Conservation (phyloP, 1,140 invertebrate species). For the Drosophila miranda region DNA sequence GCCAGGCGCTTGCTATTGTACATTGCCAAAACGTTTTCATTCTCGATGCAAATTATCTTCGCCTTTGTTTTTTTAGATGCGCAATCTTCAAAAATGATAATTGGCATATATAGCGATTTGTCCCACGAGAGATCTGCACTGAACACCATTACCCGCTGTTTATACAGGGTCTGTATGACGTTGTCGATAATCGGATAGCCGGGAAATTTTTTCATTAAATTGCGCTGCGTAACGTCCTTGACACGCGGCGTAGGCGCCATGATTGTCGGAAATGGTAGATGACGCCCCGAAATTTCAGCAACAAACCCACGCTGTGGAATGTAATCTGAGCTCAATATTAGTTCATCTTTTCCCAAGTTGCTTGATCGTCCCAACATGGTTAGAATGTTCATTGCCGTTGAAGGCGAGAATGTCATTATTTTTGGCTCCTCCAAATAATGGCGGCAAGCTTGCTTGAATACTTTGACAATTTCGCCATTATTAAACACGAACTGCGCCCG, state of each 20-base stretch:
- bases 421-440: constrained; percentile 62
- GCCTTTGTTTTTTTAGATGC: constrained; percentile 29
- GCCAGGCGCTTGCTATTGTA: constrained; percentile 83
- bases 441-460: constrained; percentile 56
- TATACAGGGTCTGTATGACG: constrained; percentile 35
- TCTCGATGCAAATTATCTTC: constrained; percentile 64
- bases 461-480: constrained; percentile 49
- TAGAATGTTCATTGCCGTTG: constrained; percentile 42
- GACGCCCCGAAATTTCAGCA: constrained; percentile 9
- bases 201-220: constrained; percentile 14
- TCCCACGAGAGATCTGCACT: constrained; percentile 55
- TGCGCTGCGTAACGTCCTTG: constrained; percentile 25
- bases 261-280: constrained; percentile 22
- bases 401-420: constrained; percentile 13
- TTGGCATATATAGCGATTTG: constrained; percentile 55
- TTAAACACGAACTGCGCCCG: constrained; percentile 26
- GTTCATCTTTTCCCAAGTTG: constrained; percentile 21
- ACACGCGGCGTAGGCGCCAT: constrained; percentile 8
- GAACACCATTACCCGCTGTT: constrained; percentile 47
- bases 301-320: neutral
- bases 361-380: constrained; percentile 23
- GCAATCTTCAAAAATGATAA: constrained; percentile 54
- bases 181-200: constrained; percentile 1
- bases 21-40: constrained; percentile 49
- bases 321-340: constrained; percentile 11